Percentiles rank a stretch among this genome's conserved stretches.
Conservation (phyloP, 2,113 vertebrate genomes). For the Dunckerocampus dactyliophorus region DNA sequence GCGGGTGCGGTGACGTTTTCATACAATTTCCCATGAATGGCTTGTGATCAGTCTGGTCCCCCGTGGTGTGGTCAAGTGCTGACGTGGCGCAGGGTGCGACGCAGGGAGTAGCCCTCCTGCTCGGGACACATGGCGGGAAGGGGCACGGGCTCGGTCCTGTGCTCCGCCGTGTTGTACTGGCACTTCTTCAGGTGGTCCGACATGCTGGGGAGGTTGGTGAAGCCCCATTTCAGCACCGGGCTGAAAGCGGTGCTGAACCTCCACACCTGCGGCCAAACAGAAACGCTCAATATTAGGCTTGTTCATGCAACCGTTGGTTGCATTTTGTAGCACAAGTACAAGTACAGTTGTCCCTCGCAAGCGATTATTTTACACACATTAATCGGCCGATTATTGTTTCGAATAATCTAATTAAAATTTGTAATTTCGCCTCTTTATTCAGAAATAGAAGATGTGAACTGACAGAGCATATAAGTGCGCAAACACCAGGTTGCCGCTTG, state of each 20-base stretch:
- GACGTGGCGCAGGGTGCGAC: conserved; percentile 76
- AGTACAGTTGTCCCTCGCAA: too few species aligned
- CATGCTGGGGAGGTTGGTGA: conserved; percentile 92
- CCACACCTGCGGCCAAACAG: conserved; percentile 81
- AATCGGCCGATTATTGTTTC: too few species aligned
- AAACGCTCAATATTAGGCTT: neutral
- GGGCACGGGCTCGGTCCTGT: conserved; percentile 85
- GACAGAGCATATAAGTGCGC: too few species aligned
- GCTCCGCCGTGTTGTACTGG: conserved; percentile 85
- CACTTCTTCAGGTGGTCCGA: conserved; percentile 94
- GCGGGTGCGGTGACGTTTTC: neutral
- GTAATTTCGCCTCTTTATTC: too few species aligned
- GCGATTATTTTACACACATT: too few species aligned
- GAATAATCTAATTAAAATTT: too few species aligned
- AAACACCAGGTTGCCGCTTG: too few species aligned
- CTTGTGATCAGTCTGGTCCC: too few species aligned
- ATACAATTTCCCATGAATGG: neutral
- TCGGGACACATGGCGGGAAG: conserved; percentile 94
- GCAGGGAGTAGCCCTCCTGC: conserved; percentile 84
- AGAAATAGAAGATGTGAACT: too few species aligned
- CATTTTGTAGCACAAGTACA: too few species aligned
- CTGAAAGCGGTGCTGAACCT: conserved; percentile 95
- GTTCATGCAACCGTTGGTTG: neutral
- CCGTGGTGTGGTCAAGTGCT: conserved; percentile 49
- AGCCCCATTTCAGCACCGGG: conserved; percentile 89